Evolutionary conservation across 2,888 invertebrate species (phyloP).

Genomic region (Agelastica alni): DNA sequence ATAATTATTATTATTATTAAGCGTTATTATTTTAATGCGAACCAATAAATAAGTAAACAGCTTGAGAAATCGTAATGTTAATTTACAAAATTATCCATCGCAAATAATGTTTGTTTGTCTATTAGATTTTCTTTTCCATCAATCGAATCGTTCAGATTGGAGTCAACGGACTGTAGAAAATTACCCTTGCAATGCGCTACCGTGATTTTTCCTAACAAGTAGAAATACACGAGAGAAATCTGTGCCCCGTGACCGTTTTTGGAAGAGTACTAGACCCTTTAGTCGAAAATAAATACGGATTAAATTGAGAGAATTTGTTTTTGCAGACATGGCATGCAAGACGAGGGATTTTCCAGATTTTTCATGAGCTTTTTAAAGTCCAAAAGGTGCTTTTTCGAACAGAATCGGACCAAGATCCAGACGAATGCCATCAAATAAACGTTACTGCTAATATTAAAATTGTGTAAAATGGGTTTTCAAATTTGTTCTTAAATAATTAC

Average conservation of each 20-base stretch:
- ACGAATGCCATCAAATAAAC: too few relatives aligned
- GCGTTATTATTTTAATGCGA: too few relatives aligned
- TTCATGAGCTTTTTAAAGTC: conserved; percentile 6
- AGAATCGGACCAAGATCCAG: neutral
- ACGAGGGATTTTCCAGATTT: neutral
- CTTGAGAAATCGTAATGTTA: too few relatives aligned
- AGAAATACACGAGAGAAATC: conserved; percentile 37
- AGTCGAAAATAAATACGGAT: conserved; percentile 32
- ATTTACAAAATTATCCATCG: neutral
- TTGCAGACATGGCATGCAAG: conserved; percentile 24
- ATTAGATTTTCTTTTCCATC: conserved; percentile 12
- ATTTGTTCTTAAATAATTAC: too few relatives aligned
- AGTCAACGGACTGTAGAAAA: conserved; percentile 19
- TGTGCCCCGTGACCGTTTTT: conserved; percentile 24
- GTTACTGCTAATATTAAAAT: too few relatives aligned
- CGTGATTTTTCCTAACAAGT: conserved; percentile 43
- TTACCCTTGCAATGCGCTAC: conserved; percentile 20
- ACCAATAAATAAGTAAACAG: too few relatives aligned
- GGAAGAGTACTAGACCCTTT: conserved; percentile 18
- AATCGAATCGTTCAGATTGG: conserved; percentile 23
- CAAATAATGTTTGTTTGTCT: conserved; percentile 11
- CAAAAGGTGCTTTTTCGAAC: neutral
- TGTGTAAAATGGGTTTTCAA: too few relatives aligned
- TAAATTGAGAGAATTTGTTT: conserved; percentile 34
- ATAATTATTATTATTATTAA: too few relatives aligned